phyloP scores from a whole-genome alignment of 1,140 invertebrate species.

The Watersipora subatra region DNA sequence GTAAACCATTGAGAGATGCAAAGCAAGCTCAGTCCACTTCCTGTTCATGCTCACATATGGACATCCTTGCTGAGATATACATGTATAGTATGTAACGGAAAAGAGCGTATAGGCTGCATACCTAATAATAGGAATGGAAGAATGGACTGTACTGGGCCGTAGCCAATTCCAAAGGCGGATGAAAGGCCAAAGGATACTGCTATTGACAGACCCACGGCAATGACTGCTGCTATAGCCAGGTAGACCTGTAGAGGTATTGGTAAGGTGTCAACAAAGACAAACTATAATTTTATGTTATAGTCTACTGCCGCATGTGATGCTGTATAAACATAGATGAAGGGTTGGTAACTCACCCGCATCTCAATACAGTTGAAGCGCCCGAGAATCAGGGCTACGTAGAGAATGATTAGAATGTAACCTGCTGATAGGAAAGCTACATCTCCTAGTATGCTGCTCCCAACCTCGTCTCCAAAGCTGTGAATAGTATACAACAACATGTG shows the following conservation, averaged over 20 bases:
- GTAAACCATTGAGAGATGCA: too few relatives aligned
- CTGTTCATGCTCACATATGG: too few relatives aligned
- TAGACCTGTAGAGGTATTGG: constrained; percentile 26
- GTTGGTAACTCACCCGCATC: constrained; percentile 47
- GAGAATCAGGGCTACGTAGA: constrained; percentile 57
- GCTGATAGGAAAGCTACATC: constrained; percentile 55
- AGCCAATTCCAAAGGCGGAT: constrained; percentile 56
- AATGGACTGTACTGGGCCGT: constrained; percentile 66
- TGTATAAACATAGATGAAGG: too few relatives aligned
- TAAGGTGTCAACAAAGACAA: constrained; percentile 21
- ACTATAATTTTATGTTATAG: too few relatives aligned
- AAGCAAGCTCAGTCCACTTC: too few relatives aligned
- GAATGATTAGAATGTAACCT: constrained; percentile 56
- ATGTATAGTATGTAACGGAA: too few relatives aligned
- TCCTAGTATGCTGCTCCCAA: constrained; percentile 47
- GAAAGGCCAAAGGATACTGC: constrained; percentile 57
- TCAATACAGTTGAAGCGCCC: constrained; percentile 63
- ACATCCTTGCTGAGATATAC: too few relatives aligned
- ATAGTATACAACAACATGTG: background rate
- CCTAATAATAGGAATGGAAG: constrained; percentile 68
- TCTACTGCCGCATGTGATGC: too few relatives aligned
- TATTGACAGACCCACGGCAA: constrained; percentile 63
- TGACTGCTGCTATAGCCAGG: constrained; percentile 52
- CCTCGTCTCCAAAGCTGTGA: constrained; percentile 30
- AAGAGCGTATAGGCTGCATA: too few relatives aligned